These are phyloP conservation scores for Eretmochelys imbricata DNA, from an alignment of 2,113 vertebrate genomes.

Conservation along the genomic window DNA sequence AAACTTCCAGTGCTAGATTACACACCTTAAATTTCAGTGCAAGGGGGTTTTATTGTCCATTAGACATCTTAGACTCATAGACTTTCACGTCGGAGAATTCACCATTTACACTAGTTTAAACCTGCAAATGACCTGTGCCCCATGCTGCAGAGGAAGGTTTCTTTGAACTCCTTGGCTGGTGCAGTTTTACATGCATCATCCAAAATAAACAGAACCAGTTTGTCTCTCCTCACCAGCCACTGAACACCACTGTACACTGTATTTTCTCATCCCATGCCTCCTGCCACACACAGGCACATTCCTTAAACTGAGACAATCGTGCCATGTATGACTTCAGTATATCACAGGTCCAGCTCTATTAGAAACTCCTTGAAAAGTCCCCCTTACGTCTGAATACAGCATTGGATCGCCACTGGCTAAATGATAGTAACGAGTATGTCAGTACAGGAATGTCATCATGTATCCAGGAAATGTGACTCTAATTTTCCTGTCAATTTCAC, in stretches of 20 bases:
- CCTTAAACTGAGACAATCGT: background rate
- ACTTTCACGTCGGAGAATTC: no score
- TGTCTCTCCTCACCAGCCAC: background rate
- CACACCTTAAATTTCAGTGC: background rate
- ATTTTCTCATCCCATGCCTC: background rate
- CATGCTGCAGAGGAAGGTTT: background rate
- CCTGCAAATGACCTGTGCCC: no score
- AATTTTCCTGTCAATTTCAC: background rate
- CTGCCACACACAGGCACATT: background rate
- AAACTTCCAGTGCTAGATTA: background rate
- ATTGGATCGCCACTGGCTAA: rapidly evolving
- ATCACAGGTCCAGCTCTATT: no score
- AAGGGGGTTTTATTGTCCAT: background rate
- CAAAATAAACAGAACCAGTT: background rate
- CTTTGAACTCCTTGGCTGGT: slow-evolving; percentile 11
- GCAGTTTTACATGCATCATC: background rate
- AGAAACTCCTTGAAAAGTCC: no score
- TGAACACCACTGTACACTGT: background rate
- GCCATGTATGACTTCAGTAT: background rate
- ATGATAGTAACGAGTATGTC: background rate
- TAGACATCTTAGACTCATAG: background rate
- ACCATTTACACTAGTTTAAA: no score
- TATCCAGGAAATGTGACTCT: background rate
- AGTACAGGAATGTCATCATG: background rate
- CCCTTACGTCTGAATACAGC: background rate